Conservation (phyloP, 1,140 invertebrate species). For the Lordiphosa clarofinis region DNA sequence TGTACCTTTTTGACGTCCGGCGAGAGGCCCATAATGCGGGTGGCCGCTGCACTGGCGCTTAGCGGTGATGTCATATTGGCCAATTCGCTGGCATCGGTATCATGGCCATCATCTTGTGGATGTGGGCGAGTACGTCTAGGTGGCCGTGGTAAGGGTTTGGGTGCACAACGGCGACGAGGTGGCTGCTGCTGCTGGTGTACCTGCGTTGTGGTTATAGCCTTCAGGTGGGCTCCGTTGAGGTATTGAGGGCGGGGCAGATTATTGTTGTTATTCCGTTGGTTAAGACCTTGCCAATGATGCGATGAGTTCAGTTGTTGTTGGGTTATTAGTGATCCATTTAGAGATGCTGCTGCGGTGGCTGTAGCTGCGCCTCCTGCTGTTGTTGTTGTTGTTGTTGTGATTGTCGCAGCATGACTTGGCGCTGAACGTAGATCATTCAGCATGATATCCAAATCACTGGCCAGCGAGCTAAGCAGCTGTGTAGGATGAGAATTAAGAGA, state of each 20-base stretch:
- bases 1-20: constrained; percentile 71
- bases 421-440: constrained; percentile 82
- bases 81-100: constrained; percentile 65
- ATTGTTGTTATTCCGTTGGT: constrained; percentile 21
- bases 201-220: constrained; percentile 30
- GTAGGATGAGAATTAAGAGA: constrained; percentile 35
- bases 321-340: constrained; percentile 4
- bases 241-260: constrained; percentile 33
- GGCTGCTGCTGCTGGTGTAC: constrained; percentile 1
- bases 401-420: constrained; percentile 54
- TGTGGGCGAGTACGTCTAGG: constrained; percentile 37
- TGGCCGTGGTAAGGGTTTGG: constrained; percentile 42
- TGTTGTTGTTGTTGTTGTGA: constrained; percentile 29
- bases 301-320: constrained; percentile 28
- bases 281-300: constrained; percentile 42
- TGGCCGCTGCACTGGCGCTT: constrained; percentile 60
- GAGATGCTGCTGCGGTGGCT: constrained; percentile 13
- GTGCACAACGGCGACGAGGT: constrained; percentile 35
- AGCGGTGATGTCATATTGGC: constrained; percentile 61
- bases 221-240: constrained; percentile 50
- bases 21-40: constrained; percentile 60
- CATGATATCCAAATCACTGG: constrained; percentile 84
- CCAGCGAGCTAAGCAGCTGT: constrained; percentile 83
- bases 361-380: constrained; percentile 30
- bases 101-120: constrained; percentile 29